phyloP scores from a whole-genome alignment of 2,797 vertebrate species.

The Myotis vivesi region DNA sequence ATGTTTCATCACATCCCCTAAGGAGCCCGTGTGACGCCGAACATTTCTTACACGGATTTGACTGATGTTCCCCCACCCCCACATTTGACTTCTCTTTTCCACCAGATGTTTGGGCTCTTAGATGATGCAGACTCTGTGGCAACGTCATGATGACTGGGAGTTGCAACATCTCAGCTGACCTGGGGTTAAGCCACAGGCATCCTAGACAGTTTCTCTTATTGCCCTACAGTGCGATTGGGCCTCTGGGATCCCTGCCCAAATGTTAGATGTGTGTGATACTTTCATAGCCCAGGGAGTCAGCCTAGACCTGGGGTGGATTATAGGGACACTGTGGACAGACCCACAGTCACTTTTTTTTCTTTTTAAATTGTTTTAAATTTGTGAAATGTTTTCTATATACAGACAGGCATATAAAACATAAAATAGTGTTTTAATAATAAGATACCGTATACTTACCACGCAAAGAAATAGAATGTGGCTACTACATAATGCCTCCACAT shows the following conservation, averaged over 20 bases:
- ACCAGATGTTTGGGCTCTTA: background rate
- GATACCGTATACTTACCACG: background rate
- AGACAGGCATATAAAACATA: background rate
- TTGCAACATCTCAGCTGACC: background rate
- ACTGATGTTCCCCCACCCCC: background rate
- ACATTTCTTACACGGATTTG: background rate
- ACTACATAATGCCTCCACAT: background rate
- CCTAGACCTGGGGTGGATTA: background rate
- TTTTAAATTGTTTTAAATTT: conserved; percentile 33
- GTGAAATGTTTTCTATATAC: background rate
- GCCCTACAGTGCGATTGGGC: background rate
- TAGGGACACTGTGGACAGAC: background rate
- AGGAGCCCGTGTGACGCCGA: background rate
- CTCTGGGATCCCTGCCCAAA: background rate
- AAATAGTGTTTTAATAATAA: background rate
- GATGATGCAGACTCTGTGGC: conserved; percentile 20
- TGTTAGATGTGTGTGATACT: background rate
- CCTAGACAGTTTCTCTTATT: conserved; percentile 24
- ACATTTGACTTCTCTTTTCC: background rate
- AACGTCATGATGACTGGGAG: background rate
- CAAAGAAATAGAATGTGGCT: background rate
- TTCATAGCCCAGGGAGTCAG: background rate
- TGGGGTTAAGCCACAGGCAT: conserved; percentile 38
- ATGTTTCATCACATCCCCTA: background rate
- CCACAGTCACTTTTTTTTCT: background rate